Evolutionary conservation across 2,888 invertebrate genomes (phyloP).

Genomic region (Dasysyrphus albostriatus): DNA sequence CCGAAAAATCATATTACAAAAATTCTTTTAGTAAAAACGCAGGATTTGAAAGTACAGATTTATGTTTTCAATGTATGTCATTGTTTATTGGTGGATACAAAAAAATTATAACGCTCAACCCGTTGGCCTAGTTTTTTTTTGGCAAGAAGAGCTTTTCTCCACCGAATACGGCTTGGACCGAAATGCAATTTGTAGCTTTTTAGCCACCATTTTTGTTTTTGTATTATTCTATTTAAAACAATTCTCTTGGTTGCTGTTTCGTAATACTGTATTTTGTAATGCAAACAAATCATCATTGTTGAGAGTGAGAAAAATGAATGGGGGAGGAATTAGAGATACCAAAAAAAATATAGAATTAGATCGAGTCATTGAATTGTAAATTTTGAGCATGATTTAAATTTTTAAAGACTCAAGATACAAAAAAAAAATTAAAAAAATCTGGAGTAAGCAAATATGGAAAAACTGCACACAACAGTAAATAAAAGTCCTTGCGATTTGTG

Average conservation of each 20-base stretch:
- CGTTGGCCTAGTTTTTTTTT: conserved; percentile 70
- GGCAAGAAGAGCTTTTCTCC: conserved; percentile 62
- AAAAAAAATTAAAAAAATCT: not conserved
- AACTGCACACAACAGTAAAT: conserved; percentile 21
- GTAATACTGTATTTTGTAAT: conserved; percentile 25
- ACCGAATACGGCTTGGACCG: conserved; percentile 57
- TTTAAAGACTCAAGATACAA: not conserved
- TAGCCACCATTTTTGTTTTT: conserved; percentile 47
- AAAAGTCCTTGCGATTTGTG: conserved; percentile 51
- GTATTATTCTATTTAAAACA: conserved; percentile 14
- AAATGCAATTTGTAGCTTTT: conserved; percentile 74
- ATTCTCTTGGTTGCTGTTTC: conserved; percentile 41
- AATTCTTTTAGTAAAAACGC: conserved; percentile 15
- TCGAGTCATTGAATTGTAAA: conserved; percentile 50
- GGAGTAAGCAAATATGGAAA: conserved; percentile 3
- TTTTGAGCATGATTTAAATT: conserved; percentile 50
- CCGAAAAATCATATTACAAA: not conserved
- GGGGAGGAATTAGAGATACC: not conserved
- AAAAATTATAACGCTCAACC: conserved; percentile 36
- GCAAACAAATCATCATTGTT: conserved; percentile 40
- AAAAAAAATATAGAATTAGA: conserved; percentile 27
- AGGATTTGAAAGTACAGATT: conserved; percentile 35
- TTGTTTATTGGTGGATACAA: conserved; percentile 27
- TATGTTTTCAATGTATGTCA: conserved; percentile 26
- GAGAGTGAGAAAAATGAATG: not conserved